These are phyloP conservation scores for Urocolius indicus DNA, from an alignment of 2,113 vertebrate genomes.

Conservation along the genomic window DNA sequence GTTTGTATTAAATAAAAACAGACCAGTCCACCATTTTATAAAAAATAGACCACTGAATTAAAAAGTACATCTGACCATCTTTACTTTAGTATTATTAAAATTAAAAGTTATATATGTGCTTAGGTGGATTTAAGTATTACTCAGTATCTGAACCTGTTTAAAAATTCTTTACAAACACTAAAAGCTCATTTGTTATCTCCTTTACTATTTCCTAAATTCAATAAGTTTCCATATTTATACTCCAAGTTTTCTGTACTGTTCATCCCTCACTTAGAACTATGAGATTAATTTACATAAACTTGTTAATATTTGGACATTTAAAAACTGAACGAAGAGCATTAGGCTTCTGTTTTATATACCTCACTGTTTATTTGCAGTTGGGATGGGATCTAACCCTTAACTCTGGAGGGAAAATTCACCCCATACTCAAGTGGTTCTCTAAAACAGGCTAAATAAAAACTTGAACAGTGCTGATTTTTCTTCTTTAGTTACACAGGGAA, in stretches of 20 bases:
- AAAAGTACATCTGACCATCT: background rate
- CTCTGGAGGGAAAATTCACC: background rate
- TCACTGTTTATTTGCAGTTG: background rate
- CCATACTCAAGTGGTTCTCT: background rate
- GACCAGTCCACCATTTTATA: accelerated
- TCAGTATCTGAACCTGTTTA: background rate
- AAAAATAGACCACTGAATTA: background rate
- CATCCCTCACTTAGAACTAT: background rate
- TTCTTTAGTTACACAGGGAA: background rate
- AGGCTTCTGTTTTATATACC: background rate
- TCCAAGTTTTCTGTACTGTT: background rate
- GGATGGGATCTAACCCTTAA: background rate
- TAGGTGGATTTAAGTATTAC: background rate
- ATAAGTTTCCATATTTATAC: background rate
- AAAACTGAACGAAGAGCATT: background rate
- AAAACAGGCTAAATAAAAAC: background rate
- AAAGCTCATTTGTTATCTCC: background rate
- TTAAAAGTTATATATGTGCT: background rate
- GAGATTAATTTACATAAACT: background rate
- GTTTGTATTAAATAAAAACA: background rate
- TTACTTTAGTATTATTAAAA: background rate
- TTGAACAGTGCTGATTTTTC: background rate
- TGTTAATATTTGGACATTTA: background rate
- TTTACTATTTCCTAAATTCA: background rate
- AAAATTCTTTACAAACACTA: background rate